Evolutionary conservation across 2,113 vertebrate species (phyloP).

Genomic region (Clupea harengus): DNA sequence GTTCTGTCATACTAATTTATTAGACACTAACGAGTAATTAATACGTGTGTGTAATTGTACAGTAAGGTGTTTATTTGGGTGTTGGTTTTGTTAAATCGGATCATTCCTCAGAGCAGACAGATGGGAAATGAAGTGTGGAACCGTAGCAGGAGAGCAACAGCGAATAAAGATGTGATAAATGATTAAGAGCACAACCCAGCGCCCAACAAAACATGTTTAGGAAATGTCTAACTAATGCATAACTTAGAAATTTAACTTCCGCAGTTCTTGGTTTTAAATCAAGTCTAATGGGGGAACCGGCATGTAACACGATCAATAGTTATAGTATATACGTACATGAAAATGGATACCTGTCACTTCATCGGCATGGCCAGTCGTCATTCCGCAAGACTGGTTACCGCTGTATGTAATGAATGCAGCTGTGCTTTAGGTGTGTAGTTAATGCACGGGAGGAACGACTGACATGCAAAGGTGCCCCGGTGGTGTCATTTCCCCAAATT

Average conservation of each 20-base stretch:
- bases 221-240: neutral
- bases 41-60: neutral
- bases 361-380: neutral
- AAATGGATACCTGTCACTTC: neutral
- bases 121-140: neutral
- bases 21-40: neutral
- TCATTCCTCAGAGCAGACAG: neutral
- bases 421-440: neutral
- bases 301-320: neutral
- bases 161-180: neutral
- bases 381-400: neutral
- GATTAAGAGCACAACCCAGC: neutral
- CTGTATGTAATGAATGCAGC: neutral
- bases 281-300: neutral
- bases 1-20: neutral
- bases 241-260: neutral
- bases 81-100: constrained; percentile 12
- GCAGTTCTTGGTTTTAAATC: neutral
- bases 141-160: neutral
- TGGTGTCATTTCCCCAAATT: too few relatives aligned
- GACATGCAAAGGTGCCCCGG: too few relatives aligned
- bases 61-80: constrained; percentile 7
- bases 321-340: neutral
- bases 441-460: too few relatives aligned
- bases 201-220: neutral